A percentile compares a stretch with the other conserved stretches of the same genome.
Conservation (phyloP, 2,797 vertebrate genomes). For the Phoeniculus purpureus region DNA sequence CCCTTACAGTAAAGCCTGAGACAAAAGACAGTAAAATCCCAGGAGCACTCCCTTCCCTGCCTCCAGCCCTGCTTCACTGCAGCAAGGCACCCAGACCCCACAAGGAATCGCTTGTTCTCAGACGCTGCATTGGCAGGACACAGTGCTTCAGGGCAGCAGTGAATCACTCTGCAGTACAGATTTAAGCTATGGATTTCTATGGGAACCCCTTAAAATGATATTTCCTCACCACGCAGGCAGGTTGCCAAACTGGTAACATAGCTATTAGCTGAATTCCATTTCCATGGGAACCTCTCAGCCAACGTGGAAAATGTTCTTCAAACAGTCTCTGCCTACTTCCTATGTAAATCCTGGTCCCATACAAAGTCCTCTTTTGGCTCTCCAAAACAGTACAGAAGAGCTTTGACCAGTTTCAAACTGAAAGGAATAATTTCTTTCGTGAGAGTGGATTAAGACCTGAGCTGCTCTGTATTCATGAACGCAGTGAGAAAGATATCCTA, state of each 20-base stretch:
- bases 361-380: constrained; percentile 12
- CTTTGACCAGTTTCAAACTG: constrained; percentile 7
- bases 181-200: neutral
- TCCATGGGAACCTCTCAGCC: constrained; percentile 40
- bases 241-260: constrained; percentile 16
- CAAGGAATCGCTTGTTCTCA: constrained; percentile 9
- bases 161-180: neutral
- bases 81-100: neutral
- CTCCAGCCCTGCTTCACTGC: neutral
- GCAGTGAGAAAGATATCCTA: neutral
- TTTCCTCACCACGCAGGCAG: constrained; percentile 10
- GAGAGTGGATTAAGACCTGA: neutral
- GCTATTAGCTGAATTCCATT: constrained; percentile 34
- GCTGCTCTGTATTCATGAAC: neutral
- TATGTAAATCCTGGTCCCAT: neutral
- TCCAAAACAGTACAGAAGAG: constrained; percentile 9
- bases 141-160: neutral
- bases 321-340: constrained; percentile 32
- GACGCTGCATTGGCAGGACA: neutral
- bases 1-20: neutral
- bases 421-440: constrained; percentile 11
- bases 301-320: constrained; percentile 19
- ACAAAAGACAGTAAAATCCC: neutral
- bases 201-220: constrained; percentile 13
- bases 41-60: neutral